Percentiles rank a stretch among this genome's conserved stretches.
These are phyloP conservation scores for Heliopora coerulea DNA, from an alignment of 92 coral and sea anemone genomes.

Conservation along the genomic window DNA sequence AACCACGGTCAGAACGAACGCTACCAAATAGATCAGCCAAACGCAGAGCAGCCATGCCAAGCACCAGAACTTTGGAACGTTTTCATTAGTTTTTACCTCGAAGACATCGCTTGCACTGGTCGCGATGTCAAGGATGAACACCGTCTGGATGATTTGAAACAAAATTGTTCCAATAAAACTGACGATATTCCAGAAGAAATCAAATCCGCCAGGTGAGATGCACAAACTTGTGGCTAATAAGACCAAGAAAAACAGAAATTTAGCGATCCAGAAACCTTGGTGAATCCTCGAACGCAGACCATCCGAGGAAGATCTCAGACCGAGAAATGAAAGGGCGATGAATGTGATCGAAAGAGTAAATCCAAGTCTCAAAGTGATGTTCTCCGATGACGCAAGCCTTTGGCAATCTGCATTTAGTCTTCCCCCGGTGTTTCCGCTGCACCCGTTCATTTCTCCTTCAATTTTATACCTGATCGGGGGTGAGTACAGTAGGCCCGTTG, in stretches of 20 bases:
- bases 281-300: constrained; percentile 55
- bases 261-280: constrained; percentile 84
- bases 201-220: constrained; percentile 63
- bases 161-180: constrained; percentile 66
- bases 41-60: constrained; percentile 31
- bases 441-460: background rate
- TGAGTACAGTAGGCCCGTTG: constrained; percentile 7
- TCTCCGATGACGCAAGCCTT: constrained; percentile 3
- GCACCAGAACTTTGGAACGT: constrained; percentile 36
- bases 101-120: constrained; percentile 46
- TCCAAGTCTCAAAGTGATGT: constrained; percentile 7
- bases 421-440: background rate
- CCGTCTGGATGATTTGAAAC: constrained; percentile 61
- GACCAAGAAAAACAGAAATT: constrained; percentile 47
- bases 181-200: constrained; percentile 61
- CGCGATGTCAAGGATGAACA: constrained; percentile 67
- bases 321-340: background rate
- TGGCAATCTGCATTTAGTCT: background rate
- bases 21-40: constrained; percentile 40
- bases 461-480: background rate
- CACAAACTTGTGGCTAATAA: constrained; percentile 44
- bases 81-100: constrained; percentile 38
- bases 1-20: constrained; percentile 38
- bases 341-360: constrained; percentile 3
- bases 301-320: constrained; percentile 9